Conservation (phyloP, 2,797 vertebrate genomes). For the Syngnathus acus region DNA sequence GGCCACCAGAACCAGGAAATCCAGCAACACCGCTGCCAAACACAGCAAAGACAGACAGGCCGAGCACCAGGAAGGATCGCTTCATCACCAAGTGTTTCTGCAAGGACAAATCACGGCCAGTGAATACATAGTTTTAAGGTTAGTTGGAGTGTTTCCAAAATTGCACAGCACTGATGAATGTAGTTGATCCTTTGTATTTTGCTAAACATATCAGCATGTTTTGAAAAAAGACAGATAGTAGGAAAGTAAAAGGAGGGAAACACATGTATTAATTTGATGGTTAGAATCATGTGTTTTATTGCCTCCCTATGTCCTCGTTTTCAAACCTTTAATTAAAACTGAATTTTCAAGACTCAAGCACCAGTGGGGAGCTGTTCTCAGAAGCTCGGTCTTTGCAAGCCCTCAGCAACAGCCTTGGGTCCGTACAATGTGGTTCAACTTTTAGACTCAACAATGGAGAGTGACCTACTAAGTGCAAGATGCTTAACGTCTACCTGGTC, state of each 20-base stretch:
- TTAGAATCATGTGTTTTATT: background rate
- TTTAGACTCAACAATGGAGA: background rate
- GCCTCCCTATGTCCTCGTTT: background rate
- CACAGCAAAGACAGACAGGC: conserved; percentile 81
- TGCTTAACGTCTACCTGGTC: conserved; percentile 78
- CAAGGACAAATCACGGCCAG: conserved; percentile 11
- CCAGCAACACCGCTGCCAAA: conserved; percentile 81
- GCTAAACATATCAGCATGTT: background rate
- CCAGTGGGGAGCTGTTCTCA: background rate
- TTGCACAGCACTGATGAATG: background rate
- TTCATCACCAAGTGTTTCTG: conserved; percentile 79
- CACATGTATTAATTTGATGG: background rate
- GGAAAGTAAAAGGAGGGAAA: background rate
- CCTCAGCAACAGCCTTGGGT: background rate
- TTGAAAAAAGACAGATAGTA: background rate
- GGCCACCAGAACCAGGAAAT: conserved; percentile 90
- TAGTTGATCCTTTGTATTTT: background rate
- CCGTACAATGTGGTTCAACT: background rate
- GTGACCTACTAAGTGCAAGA: background rate
- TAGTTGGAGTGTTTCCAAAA: background rate
- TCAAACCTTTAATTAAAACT: background rate
- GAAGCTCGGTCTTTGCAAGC: background rate
- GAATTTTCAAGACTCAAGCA: conserved; percentile 1
- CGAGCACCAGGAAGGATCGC: conserved; percentile 81
- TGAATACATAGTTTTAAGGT: background rate